Base-by-base conservation (phyloP, 2,888 invertebrate genomes). In the Salpingus planirostris region DNA sequence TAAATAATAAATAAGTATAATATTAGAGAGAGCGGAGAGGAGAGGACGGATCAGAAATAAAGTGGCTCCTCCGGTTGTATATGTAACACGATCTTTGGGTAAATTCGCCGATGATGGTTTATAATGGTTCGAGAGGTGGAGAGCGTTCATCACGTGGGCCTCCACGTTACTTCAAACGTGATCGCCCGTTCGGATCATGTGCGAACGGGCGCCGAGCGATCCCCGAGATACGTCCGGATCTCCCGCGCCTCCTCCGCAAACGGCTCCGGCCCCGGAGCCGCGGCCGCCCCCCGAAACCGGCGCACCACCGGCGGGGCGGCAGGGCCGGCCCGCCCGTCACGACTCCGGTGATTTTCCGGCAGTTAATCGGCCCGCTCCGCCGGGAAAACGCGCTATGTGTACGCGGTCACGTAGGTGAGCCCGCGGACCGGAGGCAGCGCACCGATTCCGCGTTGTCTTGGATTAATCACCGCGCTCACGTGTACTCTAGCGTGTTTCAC, bases 131-230 rank as follows among this genome's bases (percentile, higher is more conserved):
- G n/a, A n/a, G n/a, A n/a, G n/a, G n/a, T n/a, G n/a, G n/a, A n/a
- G n/a, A n/a, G n/a, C n/a, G n/a, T n/a, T n/a, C n/a, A 43, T 64
- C 64, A 64, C 64, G 62, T 64, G 62, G 62, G 52, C 33, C 33
- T 50, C 59, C 64, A 63, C 64, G 64, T 60, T 63, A 61, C 55
- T 46, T 42, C 42, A 57, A 62, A 62, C 61, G 62, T 62, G 62
- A 62, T 55, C 50, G 46, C 42, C 35, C 39, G 39, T 42, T 47
- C 36, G 29, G 46, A 48, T 55, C 56, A 54, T 54, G 54, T 54
- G 52, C 49, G 47, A 43, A 37, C 36, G 41, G 37, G 33, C 30
- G 18, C 18, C n/a, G 29, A 41, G 39, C 42, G 38, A 45, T 36
- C 44, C 13, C 37, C 32, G 51, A 51, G 44, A 13, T 45, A 46